phyloP scores from a whole-genome alignment of 2,888 invertebrate species.

The Dendrolimus pini region DNA sequence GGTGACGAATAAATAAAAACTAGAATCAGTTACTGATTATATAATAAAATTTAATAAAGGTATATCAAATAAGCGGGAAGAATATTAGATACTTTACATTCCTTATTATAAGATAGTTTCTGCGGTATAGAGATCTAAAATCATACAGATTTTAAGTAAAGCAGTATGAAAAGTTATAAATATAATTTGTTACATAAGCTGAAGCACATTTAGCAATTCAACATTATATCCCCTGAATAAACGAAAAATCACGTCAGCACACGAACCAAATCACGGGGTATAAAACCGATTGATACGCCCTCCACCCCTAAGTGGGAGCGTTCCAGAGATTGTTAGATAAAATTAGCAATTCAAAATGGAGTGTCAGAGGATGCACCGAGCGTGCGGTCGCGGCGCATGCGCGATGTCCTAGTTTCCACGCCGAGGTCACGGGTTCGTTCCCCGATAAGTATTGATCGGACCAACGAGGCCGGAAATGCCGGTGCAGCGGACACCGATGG shows the following conservation, averaged over 20 bases:
- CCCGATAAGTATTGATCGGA: conserved; percentile 69
- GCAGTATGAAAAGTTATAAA: no score
- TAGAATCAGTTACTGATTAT: no score
- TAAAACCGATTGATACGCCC: conserved; percentile 8
- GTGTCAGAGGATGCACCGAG: conserved; percentile 52
- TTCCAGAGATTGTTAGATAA: conserved; percentile 15
- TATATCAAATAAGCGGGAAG: no score
- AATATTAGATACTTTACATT: no score
- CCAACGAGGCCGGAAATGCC: conserved; percentile 60
- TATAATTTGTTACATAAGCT: no score
- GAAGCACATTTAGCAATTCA: no score
- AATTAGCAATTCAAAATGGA: conserved; percentile 59
- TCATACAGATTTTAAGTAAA: no score
- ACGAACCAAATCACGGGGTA: conserved; percentile 1
- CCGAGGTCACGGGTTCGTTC: conserved; percentile 74
- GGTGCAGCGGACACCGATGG: conserved; percentile 55
- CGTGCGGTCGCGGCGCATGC: conserved; percentile 53
- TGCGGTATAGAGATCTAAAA: no score
- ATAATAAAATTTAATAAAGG: no score
- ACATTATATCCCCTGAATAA: not conserved
- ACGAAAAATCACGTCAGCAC: not conserved
- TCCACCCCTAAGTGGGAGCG: conserved; percentile 8
- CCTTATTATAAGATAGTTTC: no score
- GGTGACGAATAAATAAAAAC: no score
- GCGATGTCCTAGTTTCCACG: conserved; percentile 63